Base-by-base conservation (phyloP, 2,888 invertebrate genomes). In the Antitype chi region DNA sequence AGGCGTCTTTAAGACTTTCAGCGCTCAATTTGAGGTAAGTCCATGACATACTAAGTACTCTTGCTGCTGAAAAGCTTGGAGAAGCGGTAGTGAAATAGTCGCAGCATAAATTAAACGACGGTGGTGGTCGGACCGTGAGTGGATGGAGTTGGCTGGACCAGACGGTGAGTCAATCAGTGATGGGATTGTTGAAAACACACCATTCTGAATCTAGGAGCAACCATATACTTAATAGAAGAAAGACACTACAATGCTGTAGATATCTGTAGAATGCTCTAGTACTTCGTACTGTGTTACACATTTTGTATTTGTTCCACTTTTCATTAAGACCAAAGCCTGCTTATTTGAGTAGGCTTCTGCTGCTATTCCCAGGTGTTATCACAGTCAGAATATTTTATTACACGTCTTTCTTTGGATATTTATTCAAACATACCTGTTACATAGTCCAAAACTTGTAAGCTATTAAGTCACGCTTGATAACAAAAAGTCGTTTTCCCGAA, bases 1-100 rank as follows among this genome's bases (percentile, higher is more conserved):
- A 96, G 99, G 99, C 38, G 98, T 99, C 81, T 98, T 99, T 93
- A 98, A 98, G 93, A 99, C 99, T 59, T 99, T 99, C 95, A 99
- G 99, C 86, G 97, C 98, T 89, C 97, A 98, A 94, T 99, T 99
- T 95, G 99, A 99, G 93, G 97, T 98, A 82, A 94, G 94, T 91
- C 13, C 7, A 25, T 55, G 7, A 47, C 1, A 52, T 69, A 32
- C 4, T 6, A 17, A 17, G 17, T 20, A 6, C 17, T 52, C 20
- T 52, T 17, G 49, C 49, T 52, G 49, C 20, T 20, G 49, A 52
- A 17, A 6, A 52, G 49, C 49, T 52, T 17, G 49, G 49, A 17
- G 49, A 20, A 52, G 49, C 6, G 20, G 49, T 7, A 47, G 47
- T 47, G 47, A 11, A 15, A 3, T 47, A 52, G 49, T 17, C 49